A percentile compares a stretch with the other conserved stretches of the same genome.
Evolutionary conservation across 2,888 invertebrate species (phyloP).

Genomic region (Parochlus steinenii): DNA sequence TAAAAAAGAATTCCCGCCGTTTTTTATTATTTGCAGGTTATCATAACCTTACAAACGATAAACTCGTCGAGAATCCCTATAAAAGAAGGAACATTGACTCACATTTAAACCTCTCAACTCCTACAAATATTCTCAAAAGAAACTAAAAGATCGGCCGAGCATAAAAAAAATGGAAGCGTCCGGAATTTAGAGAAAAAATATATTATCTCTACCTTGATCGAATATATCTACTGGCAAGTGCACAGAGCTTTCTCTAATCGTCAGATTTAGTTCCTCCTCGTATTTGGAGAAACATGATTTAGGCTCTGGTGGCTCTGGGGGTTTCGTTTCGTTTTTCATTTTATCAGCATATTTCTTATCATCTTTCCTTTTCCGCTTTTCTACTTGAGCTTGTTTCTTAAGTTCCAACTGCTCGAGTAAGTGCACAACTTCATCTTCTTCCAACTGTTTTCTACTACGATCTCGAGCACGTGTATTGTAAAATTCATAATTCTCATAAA

Average conservation of each 20-base stretch:
- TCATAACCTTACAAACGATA: too few species aligned
- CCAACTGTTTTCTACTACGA: background rate
- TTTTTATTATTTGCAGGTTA: too few species aligned
- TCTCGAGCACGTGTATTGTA: slow-evolving; percentile 4
- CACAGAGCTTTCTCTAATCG: slow-evolving; percentile 2
- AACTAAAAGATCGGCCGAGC: too few species aligned
- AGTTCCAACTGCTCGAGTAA: background rate
- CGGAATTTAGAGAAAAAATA: too few species aligned
- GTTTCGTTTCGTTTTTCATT: slow-evolving; percentile 18
- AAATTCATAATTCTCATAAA: slow-evolving; percentile 7
- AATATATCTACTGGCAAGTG: slow-evolving; percentile 38
- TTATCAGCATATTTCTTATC: slow-evolving; percentile 13
- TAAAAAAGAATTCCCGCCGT: too few species aligned
- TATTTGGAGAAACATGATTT: background rate
- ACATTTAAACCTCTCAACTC: too few species aligned
- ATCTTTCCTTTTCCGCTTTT: slow-evolving; percentile 6
- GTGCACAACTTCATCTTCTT: background rate
- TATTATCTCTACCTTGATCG: slow-evolving; percentile 29
- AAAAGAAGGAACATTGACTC: too few species aligned
- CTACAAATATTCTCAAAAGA: too few species aligned
- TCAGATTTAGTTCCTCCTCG: slow-evolving; percentile 2
- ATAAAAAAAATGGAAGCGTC: too few species aligned
- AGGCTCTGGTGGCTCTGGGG: too few species aligned
- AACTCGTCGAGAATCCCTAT: too few species aligned
- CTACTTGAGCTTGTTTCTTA: slow-evolving; percentile 1